These are phyloP conservation scores for Platygyra sinensis DNA, from an alignment of 64 coral and sea anemone genomes.

Conservation along the genomic window DNA sequence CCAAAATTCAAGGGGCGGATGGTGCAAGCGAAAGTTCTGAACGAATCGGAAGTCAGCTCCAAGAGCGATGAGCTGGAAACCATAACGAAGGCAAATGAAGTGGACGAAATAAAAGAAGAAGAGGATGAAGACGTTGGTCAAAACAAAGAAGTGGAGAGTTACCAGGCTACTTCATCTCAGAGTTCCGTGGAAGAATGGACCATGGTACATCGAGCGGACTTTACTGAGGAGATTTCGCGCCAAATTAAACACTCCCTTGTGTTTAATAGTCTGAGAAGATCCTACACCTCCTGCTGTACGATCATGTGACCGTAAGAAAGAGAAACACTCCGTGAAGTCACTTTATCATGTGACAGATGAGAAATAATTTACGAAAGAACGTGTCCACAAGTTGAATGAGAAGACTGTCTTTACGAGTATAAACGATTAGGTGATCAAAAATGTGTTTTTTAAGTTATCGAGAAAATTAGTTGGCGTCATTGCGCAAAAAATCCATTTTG, in stretches of 20 bases:
- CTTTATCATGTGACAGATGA: not conserved
- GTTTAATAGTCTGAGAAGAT: not conserved
- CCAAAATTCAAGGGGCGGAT: not conserved
- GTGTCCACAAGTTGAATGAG: no score
- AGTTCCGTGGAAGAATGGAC: not conserved
- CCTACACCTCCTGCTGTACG: not conserved
- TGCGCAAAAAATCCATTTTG: no score
- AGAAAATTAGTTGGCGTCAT: no score
- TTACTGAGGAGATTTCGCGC: not conserved
- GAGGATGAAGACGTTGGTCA: not conserved
- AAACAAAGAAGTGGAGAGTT: not conserved
- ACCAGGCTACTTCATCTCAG: not conserved
- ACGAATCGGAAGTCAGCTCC: not conserved
- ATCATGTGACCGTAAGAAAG: not conserved
- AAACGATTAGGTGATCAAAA: no score
- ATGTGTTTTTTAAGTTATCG: no score
- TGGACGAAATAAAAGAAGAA: not conserved
- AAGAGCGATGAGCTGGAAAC: not conserved
- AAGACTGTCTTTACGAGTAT: no score
- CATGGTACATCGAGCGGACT: constrained; percentile 16
- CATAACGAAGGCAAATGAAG: not conserved
- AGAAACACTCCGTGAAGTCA: not conserved
- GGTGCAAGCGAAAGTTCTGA: no score
- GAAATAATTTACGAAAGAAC: no score
- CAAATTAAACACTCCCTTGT: not conserved